Conservation (phyloP, 2,888 invertebrate genomes). For the Petrophora chlorosata region DNA sequence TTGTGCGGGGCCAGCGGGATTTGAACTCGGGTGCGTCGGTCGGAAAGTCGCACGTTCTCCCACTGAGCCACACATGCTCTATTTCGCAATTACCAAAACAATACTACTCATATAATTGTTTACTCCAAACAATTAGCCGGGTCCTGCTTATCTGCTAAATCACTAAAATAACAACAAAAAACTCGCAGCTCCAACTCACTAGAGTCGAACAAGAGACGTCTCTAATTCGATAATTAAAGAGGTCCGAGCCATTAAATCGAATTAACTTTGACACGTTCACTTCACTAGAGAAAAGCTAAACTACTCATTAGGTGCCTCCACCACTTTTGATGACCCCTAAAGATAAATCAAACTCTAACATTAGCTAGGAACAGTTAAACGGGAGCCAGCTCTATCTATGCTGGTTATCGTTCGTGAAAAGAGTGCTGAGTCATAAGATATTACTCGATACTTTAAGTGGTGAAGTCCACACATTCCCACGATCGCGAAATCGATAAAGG, state of each 20-base stretch:
- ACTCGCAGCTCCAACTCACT: conserved; percentile 39
- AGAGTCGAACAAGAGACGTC: conserved; percentile 45
- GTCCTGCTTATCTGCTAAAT: background rate
- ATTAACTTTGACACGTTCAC: conserved; percentile 81
- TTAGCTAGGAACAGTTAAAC: background rate
- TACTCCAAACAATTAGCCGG: too few relatives aligned
- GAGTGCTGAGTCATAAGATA: conserved; percentile 68
- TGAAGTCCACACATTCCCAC: conserved; percentile 64
- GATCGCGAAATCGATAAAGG: conserved; percentile 77
- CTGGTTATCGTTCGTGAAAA: conserved; percentile 49
- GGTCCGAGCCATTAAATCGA: conserved; percentile 74
- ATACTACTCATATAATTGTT: too few relatives aligned
- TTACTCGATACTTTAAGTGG: conserved; percentile 63
- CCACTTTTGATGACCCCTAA: conserved; percentile 48
- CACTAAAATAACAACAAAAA: conserved; percentile 27
- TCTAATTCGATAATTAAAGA: conserved; percentile 80
- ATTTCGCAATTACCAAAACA: too few relatives aligned
- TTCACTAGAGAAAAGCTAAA: conserved; percentile 71
- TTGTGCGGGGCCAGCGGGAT: too few relatives aligned
- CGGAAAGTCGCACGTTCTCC: too few relatives aligned
- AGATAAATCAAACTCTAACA: background rate
- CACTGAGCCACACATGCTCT: too few relatives aligned
- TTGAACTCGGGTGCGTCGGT: too few relatives aligned
- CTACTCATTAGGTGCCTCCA: conserved; percentile 70
- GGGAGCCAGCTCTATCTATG: conserved; percentile 10